These are phyloP conservation scores for Atta cephalotes DNA, from an alignment of 1,140 invertebrate species.

Conservation along the genomic window DNA sequence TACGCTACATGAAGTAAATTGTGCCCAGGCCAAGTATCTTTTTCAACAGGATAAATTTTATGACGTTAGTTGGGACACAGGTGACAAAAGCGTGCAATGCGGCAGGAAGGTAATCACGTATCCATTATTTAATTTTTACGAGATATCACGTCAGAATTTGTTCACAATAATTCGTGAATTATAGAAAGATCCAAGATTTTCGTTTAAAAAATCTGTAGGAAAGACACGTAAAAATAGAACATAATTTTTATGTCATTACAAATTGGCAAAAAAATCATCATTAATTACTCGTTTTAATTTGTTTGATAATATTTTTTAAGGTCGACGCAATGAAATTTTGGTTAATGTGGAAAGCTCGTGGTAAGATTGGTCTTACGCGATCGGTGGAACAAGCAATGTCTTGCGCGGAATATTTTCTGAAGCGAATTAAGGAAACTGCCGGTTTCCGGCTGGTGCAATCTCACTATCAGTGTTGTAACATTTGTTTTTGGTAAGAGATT, in stretches of 20 bases:
- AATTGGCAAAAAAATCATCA: not conserved
- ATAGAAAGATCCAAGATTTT: not conserved
- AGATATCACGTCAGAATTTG: not conserved
- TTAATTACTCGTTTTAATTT: not conserved
- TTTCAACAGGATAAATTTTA: slow-evolving; percentile 98
- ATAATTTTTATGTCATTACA: not conserved
- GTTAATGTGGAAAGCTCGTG: slow-evolving; percentile 95
- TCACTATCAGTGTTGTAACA: slow-evolving; percentile 91
- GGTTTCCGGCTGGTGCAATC: slow-evolving; percentile 89
- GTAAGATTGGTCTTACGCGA: slow-evolving; percentile 87
- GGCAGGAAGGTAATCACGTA: slow-evolving; percentile 90
- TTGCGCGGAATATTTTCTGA: slow-evolving; percentile 87
- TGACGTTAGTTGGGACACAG: slow-evolving; percentile 95
- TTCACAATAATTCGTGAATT: not conserved
- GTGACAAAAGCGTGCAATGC: slow-evolving; percentile 97
- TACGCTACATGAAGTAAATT: slow-evolving; percentile 91
- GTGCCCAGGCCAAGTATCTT: slow-evolving; percentile 93
- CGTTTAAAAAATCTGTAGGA: not conserved
- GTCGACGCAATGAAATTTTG: slow-evolving; percentile 97
- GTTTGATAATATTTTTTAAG: slow-evolving; percentile 75
- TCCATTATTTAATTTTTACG: not conserved
- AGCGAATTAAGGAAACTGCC: slow-evolving; percentile 83
- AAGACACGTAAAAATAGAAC: not conserved
- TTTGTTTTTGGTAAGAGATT: slow-evolving; percentile 94
- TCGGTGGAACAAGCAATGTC: slow-evolving; percentile 90